These are phyloP conservation scores for Rhynchomys soricoides DNA, from an alignment of 2,113 vertebrate species.

Conservation along the genomic window DNA sequence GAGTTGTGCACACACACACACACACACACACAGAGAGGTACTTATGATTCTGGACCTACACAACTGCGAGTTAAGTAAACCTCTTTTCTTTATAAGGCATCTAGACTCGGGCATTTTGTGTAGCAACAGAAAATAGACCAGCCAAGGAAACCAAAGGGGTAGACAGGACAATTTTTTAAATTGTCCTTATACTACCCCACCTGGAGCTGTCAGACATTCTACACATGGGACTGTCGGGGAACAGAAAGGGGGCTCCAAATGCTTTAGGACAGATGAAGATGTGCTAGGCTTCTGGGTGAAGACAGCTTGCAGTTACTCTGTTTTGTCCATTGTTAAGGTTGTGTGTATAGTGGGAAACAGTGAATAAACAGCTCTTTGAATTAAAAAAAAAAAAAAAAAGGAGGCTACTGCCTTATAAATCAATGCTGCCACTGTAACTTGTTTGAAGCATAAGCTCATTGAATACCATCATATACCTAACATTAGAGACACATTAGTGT, in stretches of 20 bases:
- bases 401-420: background rate
- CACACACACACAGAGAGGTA: background rate
- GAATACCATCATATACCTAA: background rate
- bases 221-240: fast-evolving
- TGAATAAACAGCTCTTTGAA: background rate
- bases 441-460: background rate
- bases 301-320: fast-evolving
- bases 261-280: background rate
- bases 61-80: background rate
- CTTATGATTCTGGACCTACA: background rate
- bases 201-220: background rate
- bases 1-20: background rate
- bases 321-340: no score
- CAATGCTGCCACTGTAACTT: background rate
- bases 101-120: background rate
- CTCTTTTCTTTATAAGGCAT: background rate
- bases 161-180: background rate
- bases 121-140: background rate
- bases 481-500: background rate
- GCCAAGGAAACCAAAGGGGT: background rate
- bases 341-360: background rate
- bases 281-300: background rate
- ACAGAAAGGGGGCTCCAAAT: background rate
- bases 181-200: background rate
- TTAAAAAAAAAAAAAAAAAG: background rate